Evolutionary conservation across 2,888 invertebrate species (phyloP).

Genomic region (Orchestes rusci): DNA sequence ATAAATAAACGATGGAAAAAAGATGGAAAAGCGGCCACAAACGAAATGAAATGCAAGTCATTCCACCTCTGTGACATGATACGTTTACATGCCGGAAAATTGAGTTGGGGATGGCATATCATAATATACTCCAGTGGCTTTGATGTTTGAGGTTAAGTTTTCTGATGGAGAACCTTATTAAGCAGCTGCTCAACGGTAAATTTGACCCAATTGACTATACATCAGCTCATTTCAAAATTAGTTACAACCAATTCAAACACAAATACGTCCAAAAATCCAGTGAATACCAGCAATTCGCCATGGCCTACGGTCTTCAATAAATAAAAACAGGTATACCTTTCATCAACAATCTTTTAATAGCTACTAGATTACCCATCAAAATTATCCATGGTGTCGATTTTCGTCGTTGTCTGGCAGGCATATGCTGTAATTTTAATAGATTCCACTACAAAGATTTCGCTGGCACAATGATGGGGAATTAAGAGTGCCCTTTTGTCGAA

Average conservation of each 20-base stretch:
- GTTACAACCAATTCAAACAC: too few species aligned
- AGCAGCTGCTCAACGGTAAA: too few species aligned
- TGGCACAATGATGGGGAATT: conserved; percentile 30
- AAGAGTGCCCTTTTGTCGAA: conserved; percentile 30
- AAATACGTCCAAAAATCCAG: too few species aligned
- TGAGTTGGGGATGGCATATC: conserved; percentile 40
- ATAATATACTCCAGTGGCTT: too few species aligned
- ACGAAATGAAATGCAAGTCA: conserved; percentile 25
- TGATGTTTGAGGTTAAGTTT: too few species aligned
- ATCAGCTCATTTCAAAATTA: too few species aligned
- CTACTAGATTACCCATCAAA: conserved; percentile 24
- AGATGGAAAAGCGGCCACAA: conserved; percentile 14
- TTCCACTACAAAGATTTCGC: conserved; percentile 23
- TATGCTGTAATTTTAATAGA: conserved; percentile 24
- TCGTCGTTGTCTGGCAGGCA: conserved; percentile 12
- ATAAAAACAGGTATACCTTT: conserved; percentile 18
- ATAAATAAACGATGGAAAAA: conserved; percentile 21
- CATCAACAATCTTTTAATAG: conserved; percentile 14
- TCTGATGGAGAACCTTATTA: too few species aligned
- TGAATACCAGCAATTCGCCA: conserved; percentile 14
- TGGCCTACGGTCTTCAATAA: conserved; percentile 12
- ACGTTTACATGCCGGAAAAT: conserved; percentile 39
- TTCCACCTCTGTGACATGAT: conserved; percentile 22
- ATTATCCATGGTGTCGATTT: conserved; percentile 19
- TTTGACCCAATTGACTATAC: too few species aligned